Conservation (phyloP, 2,888 invertebrate species). For the Drosophila eohydei region DNA sequence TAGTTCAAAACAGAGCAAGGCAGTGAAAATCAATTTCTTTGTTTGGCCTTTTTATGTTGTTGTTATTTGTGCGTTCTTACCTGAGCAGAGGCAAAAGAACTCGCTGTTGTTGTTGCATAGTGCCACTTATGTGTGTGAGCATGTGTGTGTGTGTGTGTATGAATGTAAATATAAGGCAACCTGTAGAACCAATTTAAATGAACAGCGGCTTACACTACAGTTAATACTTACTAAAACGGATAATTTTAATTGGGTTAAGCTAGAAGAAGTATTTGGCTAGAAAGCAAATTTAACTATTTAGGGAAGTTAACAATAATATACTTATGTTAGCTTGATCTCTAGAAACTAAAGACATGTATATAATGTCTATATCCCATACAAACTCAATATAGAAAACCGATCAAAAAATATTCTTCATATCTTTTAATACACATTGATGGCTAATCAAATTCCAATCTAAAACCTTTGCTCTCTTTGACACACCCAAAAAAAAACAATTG, state of each 20-base stretch:
- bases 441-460: neutral
- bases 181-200: slow-evolving; percentile 73
- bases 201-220: slow-evolving; percentile 43
- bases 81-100: slow-evolving; percentile 37
- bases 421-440: neutral
- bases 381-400: neutral
- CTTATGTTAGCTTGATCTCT: neutral
- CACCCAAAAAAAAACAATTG: neutral
- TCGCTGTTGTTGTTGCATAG: slow-evolving; percentile 28
- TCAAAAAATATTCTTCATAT: neutral
- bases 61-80: slow-evolving; percentile 44
- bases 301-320: neutral
- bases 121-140: slow-evolving; percentile 31
- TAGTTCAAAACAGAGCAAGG: slow-evolving; percentile 35
- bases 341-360: neutral
- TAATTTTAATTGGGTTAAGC: neutral
- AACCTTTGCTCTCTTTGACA: neutral
- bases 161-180: slow-evolving; percentile 45
- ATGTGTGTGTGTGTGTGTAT: slow-evolving; percentile 3
- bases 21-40: slow-evolving; percentile 78
- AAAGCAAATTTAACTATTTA: neutral
- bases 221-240: slow-evolving; percentile 27
- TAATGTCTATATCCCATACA: too few species aligned
- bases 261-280: neutral
- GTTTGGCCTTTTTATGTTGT: slow-evolving; percentile 55